These are phyloP conservation scores for Lasioglossum oenotherae DNA, from an alignment of 2,888 invertebrate species.

Conservation along the genomic window DNA sequence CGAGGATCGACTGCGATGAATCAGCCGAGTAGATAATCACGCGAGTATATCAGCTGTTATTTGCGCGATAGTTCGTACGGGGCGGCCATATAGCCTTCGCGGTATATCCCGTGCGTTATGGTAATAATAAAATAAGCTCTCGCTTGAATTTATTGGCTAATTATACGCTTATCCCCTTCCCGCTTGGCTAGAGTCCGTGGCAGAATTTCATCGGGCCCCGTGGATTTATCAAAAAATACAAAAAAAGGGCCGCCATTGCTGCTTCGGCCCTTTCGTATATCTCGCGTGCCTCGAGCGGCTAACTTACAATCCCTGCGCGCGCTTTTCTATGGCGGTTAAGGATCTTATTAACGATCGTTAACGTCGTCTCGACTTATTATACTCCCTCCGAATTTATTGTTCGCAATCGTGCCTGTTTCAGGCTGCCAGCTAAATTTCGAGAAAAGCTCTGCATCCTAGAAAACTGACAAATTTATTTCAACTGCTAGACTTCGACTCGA, in stretches of 20 bases:
- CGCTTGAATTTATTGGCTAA: conserved; percentile 57
- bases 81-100: conserved; percentile 38
- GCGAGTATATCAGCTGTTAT: conserved; percentile 51
- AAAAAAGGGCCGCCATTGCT: neutral
- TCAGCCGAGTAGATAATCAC: conserved; percentile 57
- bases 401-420: neutral
- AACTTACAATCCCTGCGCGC: conserved; percentile 17
- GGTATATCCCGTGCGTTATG: conserved; percentile 57
- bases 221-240: conserved; percentile 42
- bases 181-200: conserved; percentile 10
- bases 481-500: neutral
- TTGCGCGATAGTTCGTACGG: conserved; percentile 39
- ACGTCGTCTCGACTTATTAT: neutral
- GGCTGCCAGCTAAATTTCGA: neutral
- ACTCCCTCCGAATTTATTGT: neutral
- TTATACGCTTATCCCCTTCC: conserved; percentile 42
- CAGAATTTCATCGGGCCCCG: conserved; percentile 18
- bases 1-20: conserved; percentile 52
- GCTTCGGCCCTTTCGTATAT: neutral
- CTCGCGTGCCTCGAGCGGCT: conserved; percentile 22
- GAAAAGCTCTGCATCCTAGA: neutral
- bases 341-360: conserved; percentile 24
- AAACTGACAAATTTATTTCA: neutral
- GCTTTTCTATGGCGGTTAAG: conserved; percentile 10
- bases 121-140: conserved; percentile 59